phyloP scores from a whole-genome alignment of 64 coral and sea anemone species.

The Astreopora myriophthalma region DNA sequence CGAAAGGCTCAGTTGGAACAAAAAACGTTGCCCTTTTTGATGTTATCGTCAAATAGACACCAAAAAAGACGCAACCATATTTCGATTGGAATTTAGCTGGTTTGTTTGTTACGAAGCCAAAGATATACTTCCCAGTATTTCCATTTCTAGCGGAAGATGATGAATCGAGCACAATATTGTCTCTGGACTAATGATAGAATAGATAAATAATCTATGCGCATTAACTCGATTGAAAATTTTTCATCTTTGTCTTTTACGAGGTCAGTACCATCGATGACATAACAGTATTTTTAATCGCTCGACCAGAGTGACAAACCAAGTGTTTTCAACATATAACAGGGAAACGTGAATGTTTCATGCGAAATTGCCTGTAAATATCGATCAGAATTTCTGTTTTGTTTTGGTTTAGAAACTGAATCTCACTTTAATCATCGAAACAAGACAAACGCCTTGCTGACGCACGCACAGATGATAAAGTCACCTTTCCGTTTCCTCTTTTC shows the following conservation, averaged over 20 bases:
- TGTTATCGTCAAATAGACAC: background rate
- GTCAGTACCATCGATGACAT: no score
- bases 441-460: slow-evolving; percentile 7
- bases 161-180: slow-evolving; percentile 24
- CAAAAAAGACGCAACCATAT: background rate
- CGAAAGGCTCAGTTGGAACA: background rate
- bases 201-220: background rate
- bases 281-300: no score
- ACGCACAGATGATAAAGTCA: background rate
- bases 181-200: background rate
- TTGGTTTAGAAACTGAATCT: slow-evolving; percentile 10
- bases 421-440: slow-evolving; percentile 11
- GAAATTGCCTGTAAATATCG: background rate
- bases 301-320: no score
- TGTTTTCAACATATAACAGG: background rate
- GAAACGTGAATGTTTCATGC: background rate
- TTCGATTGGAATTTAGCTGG: background rate
- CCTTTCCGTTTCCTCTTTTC: slow-evolving; percentile 34
- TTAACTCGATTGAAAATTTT: background rate
- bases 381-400: background rate
- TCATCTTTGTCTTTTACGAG: no score
- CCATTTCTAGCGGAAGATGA: slow-evolving; percentile 17
- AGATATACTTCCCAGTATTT: background rate
- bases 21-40: background rate
- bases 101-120: background rate